Percentiles rank a stretch among this genome's conserved stretches.
These are phyloP conservation scores for Lycocerus yunnanus DNA, from an alignment of 2,888 invertebrate species.

Conservation along the genomic window DNA sequence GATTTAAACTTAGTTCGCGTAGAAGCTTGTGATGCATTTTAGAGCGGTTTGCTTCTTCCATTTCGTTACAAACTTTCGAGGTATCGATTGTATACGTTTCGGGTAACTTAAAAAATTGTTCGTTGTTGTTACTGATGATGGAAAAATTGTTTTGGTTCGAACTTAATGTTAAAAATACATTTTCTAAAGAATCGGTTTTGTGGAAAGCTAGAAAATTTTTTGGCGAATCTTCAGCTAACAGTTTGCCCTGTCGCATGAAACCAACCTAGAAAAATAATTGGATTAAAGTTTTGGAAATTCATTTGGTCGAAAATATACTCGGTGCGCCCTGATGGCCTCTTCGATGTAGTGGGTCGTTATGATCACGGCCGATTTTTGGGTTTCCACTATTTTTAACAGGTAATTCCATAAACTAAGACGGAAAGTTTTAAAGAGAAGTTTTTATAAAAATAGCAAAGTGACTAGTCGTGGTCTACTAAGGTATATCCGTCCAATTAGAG, in stretches of 20 bases:
- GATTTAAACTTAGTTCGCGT: conserved; percentile 33
- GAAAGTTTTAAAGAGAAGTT: background rate
- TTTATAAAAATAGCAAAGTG: too few relatives aligned
- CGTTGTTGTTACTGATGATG: conserved; percentile 31
- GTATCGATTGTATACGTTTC: background rate
- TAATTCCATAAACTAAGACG: conserved; percentile 86
- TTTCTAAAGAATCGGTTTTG: conserved; percentile 78
- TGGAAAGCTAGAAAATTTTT: conserved; percentile 69
- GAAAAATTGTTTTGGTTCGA: conserved; percentile 60
- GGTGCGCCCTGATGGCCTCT: conserved; percentile 82
- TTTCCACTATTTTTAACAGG: conserved; percentile 69
- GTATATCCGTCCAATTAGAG: too few relatives aligned
- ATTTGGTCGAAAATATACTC: conserved; percentile 58
- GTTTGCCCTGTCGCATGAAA: conserved; percentile 81
- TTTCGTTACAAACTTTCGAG: background rate
- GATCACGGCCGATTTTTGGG: conserved; percentile 77
- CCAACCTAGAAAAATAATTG: conserved; percentile 74
- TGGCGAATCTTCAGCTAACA: conserved; percentile 87
- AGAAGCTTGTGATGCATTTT: conserved; percentile 30
- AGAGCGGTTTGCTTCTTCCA: background rate
- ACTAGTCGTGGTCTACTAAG: too few relatives aligned
- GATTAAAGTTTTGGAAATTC: background rate
- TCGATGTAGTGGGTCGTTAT: conserved; percentile 96
- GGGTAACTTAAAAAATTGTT: conserved; percentile 12
- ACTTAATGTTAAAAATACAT: conserved; percentile 85